Conservation (phyloP, 2,888 invertebrate genomes). For the Lasioglossum pauxillum region DNA sequence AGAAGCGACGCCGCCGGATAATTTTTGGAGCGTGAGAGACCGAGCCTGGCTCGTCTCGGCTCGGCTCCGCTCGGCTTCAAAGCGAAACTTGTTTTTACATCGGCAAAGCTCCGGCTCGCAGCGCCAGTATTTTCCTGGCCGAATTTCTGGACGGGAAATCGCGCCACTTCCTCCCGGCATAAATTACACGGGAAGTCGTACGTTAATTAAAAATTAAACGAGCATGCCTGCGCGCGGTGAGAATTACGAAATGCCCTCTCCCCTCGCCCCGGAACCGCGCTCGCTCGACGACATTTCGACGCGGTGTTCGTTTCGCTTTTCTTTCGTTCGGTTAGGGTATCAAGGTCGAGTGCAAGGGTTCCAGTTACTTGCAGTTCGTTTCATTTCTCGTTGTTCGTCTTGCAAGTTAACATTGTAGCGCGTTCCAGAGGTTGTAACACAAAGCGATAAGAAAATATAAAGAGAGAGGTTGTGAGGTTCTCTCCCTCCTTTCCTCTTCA, state of each 20-base stretch:
- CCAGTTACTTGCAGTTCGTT: neutral
- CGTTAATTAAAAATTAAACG: slow-evolving; percentile 4
- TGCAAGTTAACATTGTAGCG: neutral
- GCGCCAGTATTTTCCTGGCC: neutral
- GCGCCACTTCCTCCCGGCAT: neutral
- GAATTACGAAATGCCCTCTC: neutral
- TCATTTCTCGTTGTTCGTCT: neutral
- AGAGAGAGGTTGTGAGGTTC: neutral
- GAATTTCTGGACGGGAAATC: neutral
- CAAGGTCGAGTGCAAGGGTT: neutral
- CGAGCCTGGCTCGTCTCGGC: neutral
- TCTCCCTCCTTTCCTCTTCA: slow-evolving; percentile 8
- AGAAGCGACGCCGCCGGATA: neutral
- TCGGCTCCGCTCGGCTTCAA: neutral
- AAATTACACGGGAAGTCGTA: neutral
- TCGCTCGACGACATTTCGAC: neutral
- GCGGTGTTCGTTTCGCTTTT: neutral
- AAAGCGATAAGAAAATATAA: slow-evolving; percentile 13
- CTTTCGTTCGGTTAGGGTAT: neutral
- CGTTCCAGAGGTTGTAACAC: slow-evolving; percentile 1
- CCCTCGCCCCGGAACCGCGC: neutral
- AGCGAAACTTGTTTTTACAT: slow-evolving; percentile 27
- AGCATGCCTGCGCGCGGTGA: neutral
- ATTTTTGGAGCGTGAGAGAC: slow-evolving; percentile 16
- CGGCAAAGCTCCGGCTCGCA: neutral